Percentiles rank a stretch among this genome's conserved stretches.
Evolutionary conservation across 2,113 vertebrate genomes (phyloP).

Genomic region (Pygoscelis adeliae): DNA sequence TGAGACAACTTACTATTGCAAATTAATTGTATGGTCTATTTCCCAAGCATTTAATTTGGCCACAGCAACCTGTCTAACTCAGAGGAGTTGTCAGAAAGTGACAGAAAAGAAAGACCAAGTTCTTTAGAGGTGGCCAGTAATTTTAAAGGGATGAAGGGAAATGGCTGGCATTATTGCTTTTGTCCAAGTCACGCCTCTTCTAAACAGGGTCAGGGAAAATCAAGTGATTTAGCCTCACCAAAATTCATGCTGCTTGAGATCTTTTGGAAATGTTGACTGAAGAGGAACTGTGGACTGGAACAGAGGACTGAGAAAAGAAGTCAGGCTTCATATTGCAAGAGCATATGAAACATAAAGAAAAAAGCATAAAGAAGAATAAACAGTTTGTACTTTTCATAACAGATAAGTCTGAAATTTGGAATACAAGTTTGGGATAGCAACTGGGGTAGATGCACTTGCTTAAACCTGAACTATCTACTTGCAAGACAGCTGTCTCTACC

Average conservation of each 20-base stretch:
- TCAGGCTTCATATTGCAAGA: neutral
- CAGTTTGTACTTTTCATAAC: neutral
- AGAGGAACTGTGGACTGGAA: neutral
- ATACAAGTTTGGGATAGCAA: neutral
- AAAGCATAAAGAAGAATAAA: neutral
- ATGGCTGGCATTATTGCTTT: neutral
- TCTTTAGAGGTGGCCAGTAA: conserved; percentile 22
- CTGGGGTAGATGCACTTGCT: neutral
- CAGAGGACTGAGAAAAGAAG: neutral
- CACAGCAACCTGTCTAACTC: conserved; percentile 30
- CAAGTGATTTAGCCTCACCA: neutral
- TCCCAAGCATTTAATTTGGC: conserved; percentile 47
- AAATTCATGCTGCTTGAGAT: neutral
- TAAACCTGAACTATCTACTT: neutral
- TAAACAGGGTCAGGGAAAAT: neutral
- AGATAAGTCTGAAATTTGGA: neutral
- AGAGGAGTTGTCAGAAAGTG: conserved; percentile 3
- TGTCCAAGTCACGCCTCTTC: neutral
- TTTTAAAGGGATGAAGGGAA: conserved; percentile 19
- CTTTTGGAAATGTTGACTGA: neutral
- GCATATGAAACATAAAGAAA: neutral
- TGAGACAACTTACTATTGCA: conserved; percentile 23
- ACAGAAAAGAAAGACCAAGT: neutral
- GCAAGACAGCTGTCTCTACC: neutral
- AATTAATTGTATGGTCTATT: conserved; percentile 42